These are phyloP conservation scores for Hemiscyllium ocellatum DNA, from an alignment of 2,113 vertebrate species.

Conservation along the genomic window DNA sequence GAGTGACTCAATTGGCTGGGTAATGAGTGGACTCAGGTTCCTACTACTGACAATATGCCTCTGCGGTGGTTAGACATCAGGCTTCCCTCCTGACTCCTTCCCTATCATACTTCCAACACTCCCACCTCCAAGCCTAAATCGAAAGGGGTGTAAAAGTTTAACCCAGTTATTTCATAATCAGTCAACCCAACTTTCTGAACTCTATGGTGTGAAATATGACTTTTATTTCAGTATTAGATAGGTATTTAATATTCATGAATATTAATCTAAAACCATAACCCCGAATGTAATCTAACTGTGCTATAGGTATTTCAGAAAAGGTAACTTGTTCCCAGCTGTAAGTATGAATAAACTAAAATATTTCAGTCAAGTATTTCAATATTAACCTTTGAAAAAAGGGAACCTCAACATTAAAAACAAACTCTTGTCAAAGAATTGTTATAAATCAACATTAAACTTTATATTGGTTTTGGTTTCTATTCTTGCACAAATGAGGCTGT, in stretches of 20 bases:
- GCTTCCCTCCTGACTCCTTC: no score
- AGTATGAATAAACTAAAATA: background rate
- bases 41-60: background rate
- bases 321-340: background rate
- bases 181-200: background rate
- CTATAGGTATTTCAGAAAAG: background rate
- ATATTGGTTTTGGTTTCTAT: background rate
- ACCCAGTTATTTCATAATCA: background rate
- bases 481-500: background rate
- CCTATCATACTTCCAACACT: no score
- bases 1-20: background rate
- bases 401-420: background rate
- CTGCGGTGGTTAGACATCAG: background rate
- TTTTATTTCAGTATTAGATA: background rate
- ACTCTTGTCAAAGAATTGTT: background rate
- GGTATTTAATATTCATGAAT: background rate
- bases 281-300: background rate
- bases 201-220: background rate
- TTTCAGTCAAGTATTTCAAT: background rate
- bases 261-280: background rate
- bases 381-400: background rate
- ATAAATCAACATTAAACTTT: background rate
- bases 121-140: no score
- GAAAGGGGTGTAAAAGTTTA: no score
- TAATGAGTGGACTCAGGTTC: background rate